Conservation (phyloP, 2,113 vertebrate genomes). For the Chaetodon auriga region DNA sequence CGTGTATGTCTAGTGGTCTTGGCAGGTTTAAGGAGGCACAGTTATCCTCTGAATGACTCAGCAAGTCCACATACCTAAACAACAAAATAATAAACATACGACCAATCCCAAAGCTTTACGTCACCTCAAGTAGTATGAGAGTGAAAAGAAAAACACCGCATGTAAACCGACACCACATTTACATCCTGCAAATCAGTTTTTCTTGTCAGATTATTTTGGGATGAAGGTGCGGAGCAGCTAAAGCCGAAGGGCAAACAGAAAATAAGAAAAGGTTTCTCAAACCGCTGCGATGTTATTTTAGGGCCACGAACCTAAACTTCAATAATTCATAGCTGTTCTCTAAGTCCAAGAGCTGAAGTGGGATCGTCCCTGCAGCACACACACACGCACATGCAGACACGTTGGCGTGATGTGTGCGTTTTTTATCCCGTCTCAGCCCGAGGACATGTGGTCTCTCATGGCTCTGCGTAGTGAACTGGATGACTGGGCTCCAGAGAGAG, state of each 20-base stretch:
- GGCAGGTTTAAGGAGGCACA: background rate
- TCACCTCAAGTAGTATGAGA: too few species aligned
- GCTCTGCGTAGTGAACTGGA: conserved; percentile 36
- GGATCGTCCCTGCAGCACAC: conserved; percentile 8
- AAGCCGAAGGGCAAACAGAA: background rate
- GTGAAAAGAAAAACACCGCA: too few species aligned
- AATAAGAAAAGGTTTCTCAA: background rate
- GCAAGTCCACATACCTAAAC: too few species aligned
- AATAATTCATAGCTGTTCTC: conserved; percentile 12
- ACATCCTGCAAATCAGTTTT: background rate
- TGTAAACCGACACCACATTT: background rate
- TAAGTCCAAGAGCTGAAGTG: conserved; percentile 24
- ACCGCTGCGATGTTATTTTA: conserved; percentile 14
- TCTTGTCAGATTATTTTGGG: background rate
- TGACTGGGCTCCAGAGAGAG: conserved; percentile 42
- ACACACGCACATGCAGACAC: conserved; percentile 4
- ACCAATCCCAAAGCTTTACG: background rate
- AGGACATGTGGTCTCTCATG: conserved; percentile 40
- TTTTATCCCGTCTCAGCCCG: background rate
- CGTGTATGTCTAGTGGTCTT: background rate
- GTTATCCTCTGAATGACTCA: background rate
- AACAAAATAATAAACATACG: background rate
- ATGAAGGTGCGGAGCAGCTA: background rate
- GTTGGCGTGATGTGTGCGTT: conserved; percentile 12
- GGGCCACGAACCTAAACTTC: background rate